These are phyloP conservation scores for Aphis craccivora DNA, from an alignment of 1,140 invertebrate species.

Conservation along the genomic window DNA sequence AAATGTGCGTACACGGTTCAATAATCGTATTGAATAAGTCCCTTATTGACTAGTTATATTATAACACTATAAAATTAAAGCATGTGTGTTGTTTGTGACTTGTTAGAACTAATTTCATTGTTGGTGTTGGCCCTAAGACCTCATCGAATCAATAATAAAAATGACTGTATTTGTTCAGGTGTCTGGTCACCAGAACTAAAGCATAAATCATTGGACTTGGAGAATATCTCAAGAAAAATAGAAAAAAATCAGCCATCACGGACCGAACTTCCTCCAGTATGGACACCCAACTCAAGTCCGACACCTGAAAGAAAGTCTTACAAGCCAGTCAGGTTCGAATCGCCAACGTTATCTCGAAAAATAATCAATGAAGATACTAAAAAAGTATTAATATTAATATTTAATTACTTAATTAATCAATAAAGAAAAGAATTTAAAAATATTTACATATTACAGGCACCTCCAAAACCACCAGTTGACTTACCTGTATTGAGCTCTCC, in stretches of 20 bases:
- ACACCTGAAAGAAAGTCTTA: constrained; percentile 72
- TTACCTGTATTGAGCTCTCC: constrained; percentile 24
- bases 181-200: constrained; percentile 65
- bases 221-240: constrained; percentile 59
- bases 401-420: not conserved
- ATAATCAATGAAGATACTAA: constrained; percentile 59
- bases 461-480: not conserved
- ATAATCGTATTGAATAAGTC: not conserved
- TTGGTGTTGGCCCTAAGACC: not conserved
- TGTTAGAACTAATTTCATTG: constrained; percentile 32
- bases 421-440: not conserved
- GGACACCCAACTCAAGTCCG: constrained; percentile 77
- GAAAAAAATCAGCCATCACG: constrained; percentile 37
- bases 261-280: constrained; percentile 68
- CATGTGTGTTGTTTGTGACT: constrained; percentile 49
- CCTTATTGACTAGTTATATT: not conserved
- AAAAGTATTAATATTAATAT: constrained; percentile 27
- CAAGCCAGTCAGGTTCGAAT: constrained; percentile 79
- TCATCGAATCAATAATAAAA: not conserved
- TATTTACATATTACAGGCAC: not conserved
- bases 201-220: constrained; percentile 61
- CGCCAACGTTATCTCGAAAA: constrained; percentile 71
- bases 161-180: constrained; percentile 62
- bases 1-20: not conserved
- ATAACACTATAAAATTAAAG: not conserved